These are phyloP conservation scores for Anguilla megastoma DNA, from an alignment of 2,797 vertebrate genomes.

Conservation along the genomic window DNA sequence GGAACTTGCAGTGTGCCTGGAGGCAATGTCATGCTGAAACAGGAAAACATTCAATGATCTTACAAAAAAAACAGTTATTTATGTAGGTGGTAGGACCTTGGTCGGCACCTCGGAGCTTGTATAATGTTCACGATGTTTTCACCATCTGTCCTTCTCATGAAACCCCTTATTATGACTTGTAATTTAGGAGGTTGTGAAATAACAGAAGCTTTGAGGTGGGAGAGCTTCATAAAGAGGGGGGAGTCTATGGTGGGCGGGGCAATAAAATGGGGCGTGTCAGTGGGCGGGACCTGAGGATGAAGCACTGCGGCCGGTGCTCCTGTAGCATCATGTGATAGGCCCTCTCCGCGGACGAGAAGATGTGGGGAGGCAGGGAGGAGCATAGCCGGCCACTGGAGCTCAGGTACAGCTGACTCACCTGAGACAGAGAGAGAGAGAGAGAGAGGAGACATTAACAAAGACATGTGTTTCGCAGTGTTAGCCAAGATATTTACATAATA, in stretches of 20 bases:
- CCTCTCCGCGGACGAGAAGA: constrained; percentile 90
- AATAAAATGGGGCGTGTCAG: neutral
- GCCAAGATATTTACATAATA: constrained; percentile 16
- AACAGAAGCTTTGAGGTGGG: neutral
- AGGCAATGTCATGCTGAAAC: too few relatives aligned
- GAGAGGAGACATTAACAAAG: too few relatives aligned
- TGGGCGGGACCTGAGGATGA: constrained; percentile 84
- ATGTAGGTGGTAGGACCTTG: neutral
- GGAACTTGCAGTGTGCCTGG: too few relatives aligned
- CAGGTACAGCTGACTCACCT: constrained; percentile 94
- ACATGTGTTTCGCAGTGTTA: neutral
- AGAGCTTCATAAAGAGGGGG: neutral
- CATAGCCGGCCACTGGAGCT: constrained; percentile 82
- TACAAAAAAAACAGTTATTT: neutral
- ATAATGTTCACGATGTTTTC: neutral
- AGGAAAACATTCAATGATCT: neutral
- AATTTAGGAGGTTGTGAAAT: neutral
- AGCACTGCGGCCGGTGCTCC: constrained; percentile 85
- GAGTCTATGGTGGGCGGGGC: constrained; percentile 33
- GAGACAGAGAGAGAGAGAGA: constrained; percentile 43
- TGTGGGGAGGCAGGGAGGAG: constrained; percentile 89
- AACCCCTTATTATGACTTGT: neutral
- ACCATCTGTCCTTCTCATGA: neutral
- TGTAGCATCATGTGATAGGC: constrained; percentile 91
- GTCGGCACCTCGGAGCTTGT: neutral